A percentile compares a stretch with the other conserved stretches of the same genome.
phyloP scores from a whole-genome alignment of 2,888 invertebrate species.

The Carabus problematicus region DNA sequence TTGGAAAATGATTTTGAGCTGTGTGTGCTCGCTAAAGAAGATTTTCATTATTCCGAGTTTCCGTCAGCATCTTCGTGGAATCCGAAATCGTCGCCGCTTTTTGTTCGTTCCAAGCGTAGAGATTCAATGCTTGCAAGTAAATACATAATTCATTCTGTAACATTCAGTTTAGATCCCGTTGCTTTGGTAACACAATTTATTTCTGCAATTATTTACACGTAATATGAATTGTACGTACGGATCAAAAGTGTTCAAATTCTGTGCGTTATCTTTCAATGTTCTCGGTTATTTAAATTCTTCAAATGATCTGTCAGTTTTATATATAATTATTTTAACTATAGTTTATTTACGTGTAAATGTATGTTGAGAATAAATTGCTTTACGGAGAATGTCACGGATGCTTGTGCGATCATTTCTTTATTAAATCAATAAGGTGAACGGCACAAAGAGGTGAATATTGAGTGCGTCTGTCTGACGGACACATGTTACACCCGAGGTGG shows the following conservation, averaged over 20 bases:
- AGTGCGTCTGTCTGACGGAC: slow-evolving; percentile 34
- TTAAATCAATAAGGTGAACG: slow-evolving; percentile 56
- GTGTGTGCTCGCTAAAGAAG: slow-evolving; percentile 28
- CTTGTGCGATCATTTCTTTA: slow-evolving; percentile 55
- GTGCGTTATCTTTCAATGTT: no score
- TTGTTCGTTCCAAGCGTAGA: neutral
- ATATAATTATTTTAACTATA: no score
- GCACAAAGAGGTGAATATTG: slow-evolving; percentile 49
- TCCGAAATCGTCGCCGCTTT: neutral
- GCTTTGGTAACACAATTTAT: no score
- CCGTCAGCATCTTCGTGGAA: neutral
- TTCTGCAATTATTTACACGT: no score
- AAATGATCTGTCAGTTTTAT: no score
- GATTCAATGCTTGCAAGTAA: slow-evolving; percentile 5
- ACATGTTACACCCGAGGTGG: slow-evolving; percentile 48
- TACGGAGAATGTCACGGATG: slow-evolving; percentile 18
- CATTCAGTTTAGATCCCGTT: neutral
- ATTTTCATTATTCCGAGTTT: slow-evolving; percentile 39
- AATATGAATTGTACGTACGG: no score
- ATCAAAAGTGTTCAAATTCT: no score
- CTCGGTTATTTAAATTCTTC: no score
- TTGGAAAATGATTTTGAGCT: slow-evolving; percentile 37
- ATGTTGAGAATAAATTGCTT: slow-evolving; percentile 44
- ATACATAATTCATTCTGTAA: neutral
- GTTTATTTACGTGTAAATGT: neutral